Percentiles rank a stretch among this genome's conserved stretches.
These are phyloP conservation scores for Lordiphosa andalusiaca DNA, from an alignment of 2,888 invertebrate genomes.

Conservation along the genomic window DNA sequence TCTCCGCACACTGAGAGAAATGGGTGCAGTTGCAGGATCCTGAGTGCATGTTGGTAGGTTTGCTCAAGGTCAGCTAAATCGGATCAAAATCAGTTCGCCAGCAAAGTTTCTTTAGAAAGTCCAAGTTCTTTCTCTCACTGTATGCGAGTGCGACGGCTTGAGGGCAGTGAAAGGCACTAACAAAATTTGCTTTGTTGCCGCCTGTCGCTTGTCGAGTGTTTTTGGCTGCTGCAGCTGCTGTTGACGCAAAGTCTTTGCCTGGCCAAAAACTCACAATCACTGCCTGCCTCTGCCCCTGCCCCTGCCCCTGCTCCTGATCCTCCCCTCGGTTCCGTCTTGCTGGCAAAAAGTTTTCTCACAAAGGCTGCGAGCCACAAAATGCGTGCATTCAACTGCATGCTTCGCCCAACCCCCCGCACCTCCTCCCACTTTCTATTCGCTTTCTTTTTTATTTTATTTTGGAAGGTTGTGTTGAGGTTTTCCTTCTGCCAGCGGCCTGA, in stretches of 20 bases:
- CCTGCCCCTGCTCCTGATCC: too few species aligned
- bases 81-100: too few species aligned
- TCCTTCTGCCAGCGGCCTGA: constrained; percentile 14
- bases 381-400: constrained; percentile 63
- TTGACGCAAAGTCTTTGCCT: constrained; percentile 58
- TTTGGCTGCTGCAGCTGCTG: constrained; percentile 38
- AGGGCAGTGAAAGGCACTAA: constrained; percentile 54
- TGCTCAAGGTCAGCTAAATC: too few species aligned
- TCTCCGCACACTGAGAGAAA: constrained; percentile 22
- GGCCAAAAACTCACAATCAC: constrained; percentile 39
- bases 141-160: constrained; percentile 7
- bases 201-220: constrained; percentile 34
- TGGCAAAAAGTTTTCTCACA: constrained; percentile 35
- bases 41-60: too few species aligned
- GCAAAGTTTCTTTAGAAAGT: too few species aligned
- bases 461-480: constrained; percentile 18
- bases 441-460: not conserved
- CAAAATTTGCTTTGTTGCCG: constrained; percentile 48
- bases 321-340: constrained; percentile 1
- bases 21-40: too few species aligned
- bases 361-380: constrained; percentile 52
- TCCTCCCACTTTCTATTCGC: constrained; percentile 3
- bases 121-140: constrained; percentile 7
- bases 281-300: constrained; percentile 30
- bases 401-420: not conserved